Base-by-base conservation (phyloP, 2,888 invertebrate genomes). In the Ochropacha duplaris region DNA sequence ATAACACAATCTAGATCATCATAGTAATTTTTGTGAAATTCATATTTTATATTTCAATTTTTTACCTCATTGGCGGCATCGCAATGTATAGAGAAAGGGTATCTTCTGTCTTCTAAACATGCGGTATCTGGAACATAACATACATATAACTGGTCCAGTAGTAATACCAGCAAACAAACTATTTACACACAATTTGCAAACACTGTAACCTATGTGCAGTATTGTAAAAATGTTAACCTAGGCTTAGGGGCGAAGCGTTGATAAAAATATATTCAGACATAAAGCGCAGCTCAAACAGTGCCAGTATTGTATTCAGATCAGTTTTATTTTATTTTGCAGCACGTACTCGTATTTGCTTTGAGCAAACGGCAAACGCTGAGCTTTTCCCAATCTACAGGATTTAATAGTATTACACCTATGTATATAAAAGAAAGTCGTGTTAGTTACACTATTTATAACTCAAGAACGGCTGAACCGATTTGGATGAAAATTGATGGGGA, bases 51-150 rank as follows among this genome's bases (percentile, higher is more conserved):
- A 12, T 31, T 24, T 49, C 28, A 55, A 52, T 14, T 28, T 61
- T 66, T 78, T 72, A 85, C 85, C 62, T 86, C 84, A 57, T 73
- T 78, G 8, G 66, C 59, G 16, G 74, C 60, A 49, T 85, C 84
- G 16, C 69, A 70, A 16, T 75, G 79, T 28, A 71, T 66, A 8
- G 78, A 62, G 36, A 76, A 78, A 8, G 77, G 76, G 51, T 75
- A 72, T 34, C 59, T 69, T 63, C 71, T 69, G 22, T 84, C 83
- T 16, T 82, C 83, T 0, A 74, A 57, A 36, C 74, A 76, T 57
- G 74, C 59, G 55, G 78, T 67, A 68, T 77, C 76, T 81, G 68
- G 24, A 69, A 72, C 22, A n/a, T n/a, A 60, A 69, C 57, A 31
- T 16, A 50, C n/a, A 52, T 1, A 57, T 56, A 22, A 9, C 8